Conservation (phyloP, 1,140 invertebrate genomes). For the Drosophila serrata region DNA sequence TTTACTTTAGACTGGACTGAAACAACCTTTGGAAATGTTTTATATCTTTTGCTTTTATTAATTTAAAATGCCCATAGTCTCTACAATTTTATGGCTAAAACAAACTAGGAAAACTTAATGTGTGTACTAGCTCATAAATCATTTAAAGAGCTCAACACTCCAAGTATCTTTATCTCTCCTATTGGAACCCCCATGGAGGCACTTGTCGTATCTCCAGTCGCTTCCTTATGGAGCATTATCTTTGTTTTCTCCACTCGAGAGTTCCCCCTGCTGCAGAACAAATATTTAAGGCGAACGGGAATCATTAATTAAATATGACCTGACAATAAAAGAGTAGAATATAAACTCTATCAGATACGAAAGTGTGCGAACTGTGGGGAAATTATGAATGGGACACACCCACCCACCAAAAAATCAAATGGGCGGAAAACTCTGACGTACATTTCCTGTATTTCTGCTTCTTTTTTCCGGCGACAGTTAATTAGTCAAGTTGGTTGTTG, state of each 20-base stretch:
- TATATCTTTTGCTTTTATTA: neutral
- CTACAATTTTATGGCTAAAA: neutral
- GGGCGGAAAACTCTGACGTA: slow-evolving; percentile 15
- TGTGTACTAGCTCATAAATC: neutral
- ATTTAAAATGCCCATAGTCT: neutral
- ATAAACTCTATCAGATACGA: slow-evolving; percentile 12
- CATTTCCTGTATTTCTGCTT: slow-evolving; percentile 42
- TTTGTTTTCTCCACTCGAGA: slow-evolving; percentile 16
- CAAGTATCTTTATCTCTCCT: slow-evolving; percentile 9
- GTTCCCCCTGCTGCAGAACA: slow-evolving; percentile 12
- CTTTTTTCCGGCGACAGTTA: slow-evolving; percentile 29
- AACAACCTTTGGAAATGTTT: neutral
- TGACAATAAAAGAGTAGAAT: slow-evolving; percentile 68
- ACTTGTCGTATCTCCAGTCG: neutral
- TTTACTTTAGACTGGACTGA: neutral
- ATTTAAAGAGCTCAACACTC: slow-evolving; percentile 13
- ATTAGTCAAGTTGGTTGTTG: slow-evolving; percentile 41
- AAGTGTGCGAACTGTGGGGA: neutral
- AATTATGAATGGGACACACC: slow-evolving; percentile 41
- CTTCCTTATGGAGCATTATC: slow-evolving; percentile 42
- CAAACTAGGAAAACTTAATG: too few relatives aligned
- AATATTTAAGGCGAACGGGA: slow-evolving; percentile 46
- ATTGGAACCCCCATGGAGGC: neutral
- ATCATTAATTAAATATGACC: slow-evolving; percentile 78
- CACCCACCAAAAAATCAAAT: slow-evolving; percentile 7